These are phyloP conservation scores for Struthio camelus DNA, from an alignment of 2,113 vertebrate genomes.

Conservation along the genomic window DNA sequence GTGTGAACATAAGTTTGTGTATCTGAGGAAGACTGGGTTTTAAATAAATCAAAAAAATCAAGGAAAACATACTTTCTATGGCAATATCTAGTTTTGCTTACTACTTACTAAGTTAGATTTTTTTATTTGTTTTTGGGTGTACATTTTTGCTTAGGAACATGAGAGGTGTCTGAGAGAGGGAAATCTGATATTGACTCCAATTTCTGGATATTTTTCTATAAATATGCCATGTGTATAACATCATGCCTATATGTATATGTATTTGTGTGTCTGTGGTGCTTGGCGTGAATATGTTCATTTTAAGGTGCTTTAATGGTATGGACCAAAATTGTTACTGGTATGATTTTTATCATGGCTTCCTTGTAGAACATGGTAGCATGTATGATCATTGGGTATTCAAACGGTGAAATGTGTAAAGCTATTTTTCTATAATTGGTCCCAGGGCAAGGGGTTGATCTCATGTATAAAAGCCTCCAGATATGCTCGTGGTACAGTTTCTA, in stretches of 20 bases:
- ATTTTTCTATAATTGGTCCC: constrained; percentile 78
- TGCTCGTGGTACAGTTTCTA: constrained; percentile 72
- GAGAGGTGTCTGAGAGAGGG: background rate
- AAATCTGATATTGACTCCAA: background rate
- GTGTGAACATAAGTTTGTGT: background rate
- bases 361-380: constrained; percentile 58
- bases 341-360: constrained; percentile 63
- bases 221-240: background rate
- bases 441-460: constrained; percentile 74
- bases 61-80: background rate
- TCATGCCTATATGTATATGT: background rate
- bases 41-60: background rate
- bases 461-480: constrained; percentile 73
- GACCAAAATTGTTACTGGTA: constrained; percentile 43
- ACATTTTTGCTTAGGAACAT: background rate
- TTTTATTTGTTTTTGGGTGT: fast-evolving
- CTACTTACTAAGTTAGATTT: background rate
- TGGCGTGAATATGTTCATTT: background rate
- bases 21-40: background rate
- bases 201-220: background rate
- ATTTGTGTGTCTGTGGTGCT: background rate
- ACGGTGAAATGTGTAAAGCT: constrained; percentile 67
- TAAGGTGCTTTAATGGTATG: background rate
- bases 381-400: constrained; percentile 72
- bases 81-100: background rate